Base-by-base conservation (phyloP, 2,113 vertebrate species). In the Aphyosemion australe region DNA sequence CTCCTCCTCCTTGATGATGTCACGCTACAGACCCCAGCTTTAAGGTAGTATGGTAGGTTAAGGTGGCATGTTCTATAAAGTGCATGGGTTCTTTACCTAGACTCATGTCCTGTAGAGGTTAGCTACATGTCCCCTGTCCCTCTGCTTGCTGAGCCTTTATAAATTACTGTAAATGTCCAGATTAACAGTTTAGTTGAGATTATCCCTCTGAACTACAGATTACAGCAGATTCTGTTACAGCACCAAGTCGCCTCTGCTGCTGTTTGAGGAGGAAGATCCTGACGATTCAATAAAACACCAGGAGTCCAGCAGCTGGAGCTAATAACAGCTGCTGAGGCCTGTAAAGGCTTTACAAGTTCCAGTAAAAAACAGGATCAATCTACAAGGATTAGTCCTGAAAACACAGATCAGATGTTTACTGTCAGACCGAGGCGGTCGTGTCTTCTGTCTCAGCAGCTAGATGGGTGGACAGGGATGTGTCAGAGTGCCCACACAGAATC, bases 261-360 rank as follows among this genome's bases (percentile, higher is more conserved):
- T 69, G 59, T 67, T 39, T 49, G 72, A 54, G 45, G 59, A 88
- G 65, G 83, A 90, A 80, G 86, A 87, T 85, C 82, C 81, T 83
- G 64, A 64, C 87, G 80, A 78, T 83, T 61, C 70, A 76, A 82
- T 90, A 84, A 87, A 88, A 86, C 74, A 31, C 26, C 26, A 2
- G 26, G 66, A 80, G 73, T 85, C 68, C 66, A 75, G 80, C 90
- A 91, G 79, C 84, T 85, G 89, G 79, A 84, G 84, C 83, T 79
- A 75, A 87, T 91, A 90, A 92, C 61, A 72, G 76, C 84, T 84
- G 75, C 78, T 88, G 87, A 87, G 87, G 72, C 80, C 81, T 77
- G 73, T 90, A 87, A 91, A 91, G 87, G 55, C 80, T 87, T 84
- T 79, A 83, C 45, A 77, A 62, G 80, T 83, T 84, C 84, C 79